Percentiles rank a stretch among this genome's conserved stretches.
Conservation (phyloP, 2,888 invertebrate genomes). For the Oasisia sp. region DNA sequence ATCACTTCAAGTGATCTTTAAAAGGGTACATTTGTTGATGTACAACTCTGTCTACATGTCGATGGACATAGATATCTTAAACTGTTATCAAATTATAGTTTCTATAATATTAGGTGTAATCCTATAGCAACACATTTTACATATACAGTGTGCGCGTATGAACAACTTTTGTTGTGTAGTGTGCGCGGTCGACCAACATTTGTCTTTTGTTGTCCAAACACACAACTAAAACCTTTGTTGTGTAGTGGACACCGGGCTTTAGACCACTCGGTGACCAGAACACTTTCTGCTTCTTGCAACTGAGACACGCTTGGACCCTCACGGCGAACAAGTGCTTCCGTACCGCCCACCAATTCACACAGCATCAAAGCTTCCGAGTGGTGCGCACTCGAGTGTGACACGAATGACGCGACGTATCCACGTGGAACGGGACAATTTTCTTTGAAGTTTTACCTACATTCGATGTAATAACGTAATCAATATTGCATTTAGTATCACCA, state of each 20-base stretch:
- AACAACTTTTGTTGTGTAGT: too few species aligned
- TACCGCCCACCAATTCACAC: not conserved
- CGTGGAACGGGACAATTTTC: not conserved
- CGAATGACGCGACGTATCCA: not conserved
- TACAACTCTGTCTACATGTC: too few species aligned
- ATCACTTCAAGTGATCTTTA: not conserved
- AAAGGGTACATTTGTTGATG: too few species aligned
- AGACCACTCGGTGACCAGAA: not conserved
- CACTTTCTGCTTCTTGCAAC: not conserved
- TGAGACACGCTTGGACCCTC: not conserved
- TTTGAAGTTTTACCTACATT: not conserved
- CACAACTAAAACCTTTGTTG: too few species aligned
- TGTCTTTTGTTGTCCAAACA: too few species aligned
- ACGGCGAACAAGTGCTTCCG: not conserved
- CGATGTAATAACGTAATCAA: not conserved
- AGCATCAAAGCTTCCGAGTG: not conserved
- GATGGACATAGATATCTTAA: too few species aligned
- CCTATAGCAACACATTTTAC: too few species aligned
- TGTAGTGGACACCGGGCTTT: not conserved
- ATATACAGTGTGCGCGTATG: too few species aligned
- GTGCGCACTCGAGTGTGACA: not conserved
- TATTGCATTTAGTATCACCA: not conserved
- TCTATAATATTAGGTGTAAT: too few species aligned
- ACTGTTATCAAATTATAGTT: too few species aligned
- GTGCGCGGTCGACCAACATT: too few species aligned